Percentiles rank a stretch among this genome's conserved stretches.
phyloP scores from a whole-genome alignment of 2,888 invertebrate genomes.

The Dolichopus griseipennis region DNA sequence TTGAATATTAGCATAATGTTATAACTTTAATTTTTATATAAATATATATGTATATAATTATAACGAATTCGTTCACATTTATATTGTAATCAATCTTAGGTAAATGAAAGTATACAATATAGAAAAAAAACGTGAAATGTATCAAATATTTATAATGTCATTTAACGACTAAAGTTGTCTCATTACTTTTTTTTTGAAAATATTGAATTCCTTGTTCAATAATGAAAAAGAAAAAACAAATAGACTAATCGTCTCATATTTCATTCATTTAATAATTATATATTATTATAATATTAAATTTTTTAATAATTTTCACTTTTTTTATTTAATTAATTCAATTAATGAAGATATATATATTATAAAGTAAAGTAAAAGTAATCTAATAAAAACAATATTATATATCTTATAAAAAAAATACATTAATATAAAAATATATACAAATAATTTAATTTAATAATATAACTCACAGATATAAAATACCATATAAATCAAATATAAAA shows the following conservation, averaged over 20 bases:
- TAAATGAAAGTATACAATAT: background rate
- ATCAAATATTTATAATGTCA: background rate
- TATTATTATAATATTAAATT: background rate
- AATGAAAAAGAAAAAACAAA: no score
- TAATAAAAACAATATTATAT: no score
- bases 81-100: background rate
- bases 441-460: no score
- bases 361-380: no score
- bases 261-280: background rate
- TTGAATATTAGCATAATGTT: background rate
- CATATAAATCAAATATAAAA: no score
- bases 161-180: background rate
- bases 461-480: no score
- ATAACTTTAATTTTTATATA: background rate
- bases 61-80: slow-evolving; percentile 6
- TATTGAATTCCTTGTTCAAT: background rate
- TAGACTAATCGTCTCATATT: background rate
- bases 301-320: background rate
- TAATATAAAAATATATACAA: no score
- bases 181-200: background rate
- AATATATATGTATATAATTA: no score
- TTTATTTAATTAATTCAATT: no score
- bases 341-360: no score
- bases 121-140: background rate
- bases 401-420: no score